Conservation (phyloP, 2,113 vertebrate species). For the Speoplatyrhinus poulsoni region DNA sequence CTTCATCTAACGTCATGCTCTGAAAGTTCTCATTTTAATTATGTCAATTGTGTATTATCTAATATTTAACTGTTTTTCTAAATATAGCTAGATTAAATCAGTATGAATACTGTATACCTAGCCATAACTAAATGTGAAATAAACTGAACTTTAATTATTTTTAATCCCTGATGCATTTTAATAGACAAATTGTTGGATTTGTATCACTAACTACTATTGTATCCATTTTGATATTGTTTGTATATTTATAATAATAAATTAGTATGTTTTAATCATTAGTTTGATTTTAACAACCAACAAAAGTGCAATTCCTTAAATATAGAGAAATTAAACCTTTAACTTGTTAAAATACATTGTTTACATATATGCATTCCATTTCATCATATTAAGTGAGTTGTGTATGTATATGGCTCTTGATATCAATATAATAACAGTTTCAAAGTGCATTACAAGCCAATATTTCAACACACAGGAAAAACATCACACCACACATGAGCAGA, state of each 20-base stretch:
- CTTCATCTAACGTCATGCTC: conserved; percentile 31
- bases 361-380: no score
- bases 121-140: conserved; percentile 27
- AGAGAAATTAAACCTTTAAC: background rate
- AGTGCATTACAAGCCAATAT: background rate
- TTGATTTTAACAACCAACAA: background rate
- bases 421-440: background rate
- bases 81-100: conserved; percentile 18
- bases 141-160: conserved; percentile 29
- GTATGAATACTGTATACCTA: conserved; percentile 29
- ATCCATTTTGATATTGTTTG: conserved; percentile 58
- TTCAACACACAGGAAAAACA: background rate
- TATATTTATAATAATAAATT: conserved; percentile 72
- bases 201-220: conserved; percentile 57
- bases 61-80: conserved; percentile 28
- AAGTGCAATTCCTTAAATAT: background rate
- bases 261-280: background rate
- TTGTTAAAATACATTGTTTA: no score
- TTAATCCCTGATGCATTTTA: conserved; percentile 49
- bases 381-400: no score
- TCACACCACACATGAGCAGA: background rate
- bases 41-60: conserved; percentile 49
- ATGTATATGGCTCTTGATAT: no score
- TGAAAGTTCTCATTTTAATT: conserved; percentile 54
- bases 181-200: conserved; percentile 49